These are phyloP conservation scores for Seriola aureovittata DNA, from an alignment of 2,113 vertebrate species.

Conservation along the genomic window DNA sequence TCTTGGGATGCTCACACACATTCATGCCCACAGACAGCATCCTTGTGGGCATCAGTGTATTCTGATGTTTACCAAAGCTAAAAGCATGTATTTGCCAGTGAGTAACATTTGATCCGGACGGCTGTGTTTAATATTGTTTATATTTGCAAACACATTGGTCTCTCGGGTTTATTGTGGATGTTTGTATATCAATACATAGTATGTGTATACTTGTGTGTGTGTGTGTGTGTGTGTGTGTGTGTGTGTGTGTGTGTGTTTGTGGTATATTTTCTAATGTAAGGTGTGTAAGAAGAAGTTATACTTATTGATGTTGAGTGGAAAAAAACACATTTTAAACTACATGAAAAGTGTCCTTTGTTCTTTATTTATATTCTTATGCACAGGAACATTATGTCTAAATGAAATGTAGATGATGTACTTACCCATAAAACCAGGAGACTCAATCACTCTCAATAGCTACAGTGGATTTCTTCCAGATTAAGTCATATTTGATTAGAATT, in stretches of 20 bases:
- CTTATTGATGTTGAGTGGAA: not conserved
- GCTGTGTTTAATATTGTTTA: slow-evolving; percentile 50
- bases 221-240: too few relatives aligned
- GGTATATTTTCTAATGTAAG: not conserved
- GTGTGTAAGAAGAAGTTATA: not conserved
- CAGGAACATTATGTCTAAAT: not conserved
- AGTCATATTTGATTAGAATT: not conserved
- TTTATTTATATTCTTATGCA: not conserved
- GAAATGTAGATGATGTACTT: not conserved
- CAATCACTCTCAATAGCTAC: not conserved
- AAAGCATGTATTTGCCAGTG: slow-evolving; percentile 47
- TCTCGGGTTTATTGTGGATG: slow-evolving; percentile 24
- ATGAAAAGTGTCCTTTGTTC: not conserved
- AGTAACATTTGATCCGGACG: slow-evolving; percentile 37
- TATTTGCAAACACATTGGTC: slow-evolving; percentile 53
- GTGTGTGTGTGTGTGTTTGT: too few relatives aligned
- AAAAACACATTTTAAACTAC: not conserved
- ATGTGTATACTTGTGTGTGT: not conserved
- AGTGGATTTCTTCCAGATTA: slow-evolving; percentile 16
- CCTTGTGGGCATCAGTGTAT: slow-evolving; percentile 50
- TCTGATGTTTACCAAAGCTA: slow-evolving; percentile 72
- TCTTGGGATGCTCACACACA: slow-evolving; percentile 63
- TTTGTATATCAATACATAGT: slow-evolving; percentile 46
- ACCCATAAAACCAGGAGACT: not conserved
- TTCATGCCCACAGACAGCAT: slow-evolving; percentile 37